Evolutionary conservation across 2,797 vertebrate species (phyloP).

Genomic region (Tiaroga cobitis): DNA sequence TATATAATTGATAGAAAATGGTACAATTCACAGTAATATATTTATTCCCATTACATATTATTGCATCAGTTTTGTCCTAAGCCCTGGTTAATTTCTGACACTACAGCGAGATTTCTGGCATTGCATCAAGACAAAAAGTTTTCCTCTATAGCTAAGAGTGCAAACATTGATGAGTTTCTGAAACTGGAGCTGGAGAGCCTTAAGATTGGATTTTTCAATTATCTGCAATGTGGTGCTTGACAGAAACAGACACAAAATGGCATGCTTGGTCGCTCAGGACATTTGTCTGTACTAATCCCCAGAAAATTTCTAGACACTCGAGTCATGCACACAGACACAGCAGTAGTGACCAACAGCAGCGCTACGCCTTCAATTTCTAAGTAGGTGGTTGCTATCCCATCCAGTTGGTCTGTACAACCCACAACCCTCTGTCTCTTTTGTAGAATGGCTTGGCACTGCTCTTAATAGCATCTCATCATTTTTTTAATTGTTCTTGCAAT

Average conservation of each 20-base stretch:
- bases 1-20: background rate
- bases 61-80: background rate
- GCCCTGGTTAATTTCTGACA: background rate
- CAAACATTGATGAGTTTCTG: conserved; percentile 10
- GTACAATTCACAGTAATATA: background rate
- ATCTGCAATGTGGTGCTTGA: conserved; percentile 5
- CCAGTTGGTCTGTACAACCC: conserved; percentile 23
- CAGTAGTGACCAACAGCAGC: conserved; percentile 22
- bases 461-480: background rate
- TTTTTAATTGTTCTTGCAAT: conserved; percentile 9
- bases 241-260: conserved; percentile 8
- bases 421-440: conserved; percentile 3
- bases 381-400: conserved; percentile 34
- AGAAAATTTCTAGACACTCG: conserved; percentile 37
- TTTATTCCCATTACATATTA: background rate
- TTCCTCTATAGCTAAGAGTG: background rate
- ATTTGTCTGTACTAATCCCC: conserved; percentile 43
- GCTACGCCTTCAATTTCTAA: conserved; percentile 19
- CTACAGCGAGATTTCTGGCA: background rate
- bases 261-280: background rate
- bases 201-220: conserved; percentile 19
- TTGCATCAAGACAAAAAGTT: background rate
- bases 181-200: conserved; percentile 18
- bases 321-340: conserved; percentile 34
- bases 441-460: conserved; percentile 20